Evolutionary conservation across 2,797 vertebrate species (phyloP).

Genomic region (Oophaga sylvatica): DNA sequence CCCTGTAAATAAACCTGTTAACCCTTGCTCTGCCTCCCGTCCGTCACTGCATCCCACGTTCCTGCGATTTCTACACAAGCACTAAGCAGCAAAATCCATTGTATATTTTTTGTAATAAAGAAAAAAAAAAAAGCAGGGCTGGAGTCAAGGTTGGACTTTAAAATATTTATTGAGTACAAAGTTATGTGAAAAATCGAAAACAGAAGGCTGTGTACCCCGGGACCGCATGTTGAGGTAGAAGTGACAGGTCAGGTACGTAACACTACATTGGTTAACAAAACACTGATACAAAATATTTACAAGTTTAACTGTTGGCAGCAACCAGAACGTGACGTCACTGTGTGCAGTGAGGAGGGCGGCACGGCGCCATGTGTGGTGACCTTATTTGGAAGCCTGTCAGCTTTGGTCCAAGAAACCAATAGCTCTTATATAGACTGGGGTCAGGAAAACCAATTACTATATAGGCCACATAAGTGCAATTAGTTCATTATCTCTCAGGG

Average conservation of each 20-base stretch:
- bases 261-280: slow-evolving; percentile 45
- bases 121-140: too few species aligned
- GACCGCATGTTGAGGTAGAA: slow-evolving; percentile 47
- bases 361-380: background rate
- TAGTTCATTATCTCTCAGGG: background rate
- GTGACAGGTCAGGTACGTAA: slow-evolving; percentile 36
- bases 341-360: background rate
- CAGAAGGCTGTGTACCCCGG: slow-evolving; percentile 23
- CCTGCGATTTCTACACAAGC: too few species aligned
- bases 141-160: background rate
- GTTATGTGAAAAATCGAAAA: slow-evolving; percentile 49
- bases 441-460: background rate
- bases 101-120: too few species aligned
- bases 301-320: slow-evolving; percentile 32
- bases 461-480: background rate
- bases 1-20: too few species aligned
- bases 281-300: slow-evolving; percentile 49
- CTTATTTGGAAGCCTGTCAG: background rate
- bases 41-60: too few species aligned
- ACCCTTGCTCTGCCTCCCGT: too few species aligned
- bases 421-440: background rate
- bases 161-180: slow-evolving; percentile 57
- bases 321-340: background rate
- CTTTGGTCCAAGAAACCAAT: background rate
- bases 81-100: too few species aligned